Conservation (phyloP, 2,888 invertebrate species). For the Hoplodrina ambigua region DNA sequence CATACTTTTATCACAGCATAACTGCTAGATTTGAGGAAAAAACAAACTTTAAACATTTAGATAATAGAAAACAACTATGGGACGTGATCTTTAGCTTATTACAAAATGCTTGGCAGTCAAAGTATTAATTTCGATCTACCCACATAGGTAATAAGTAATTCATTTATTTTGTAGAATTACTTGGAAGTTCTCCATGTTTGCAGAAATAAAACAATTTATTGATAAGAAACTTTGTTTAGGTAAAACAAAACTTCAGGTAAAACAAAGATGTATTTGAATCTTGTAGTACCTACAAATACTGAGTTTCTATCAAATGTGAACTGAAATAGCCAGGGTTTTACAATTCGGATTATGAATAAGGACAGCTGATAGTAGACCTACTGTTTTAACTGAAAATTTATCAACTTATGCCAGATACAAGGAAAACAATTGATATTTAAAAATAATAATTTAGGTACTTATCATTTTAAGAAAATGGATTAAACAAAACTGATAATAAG, state of each 20-base stretch:
- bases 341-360: too few relatives aligned
- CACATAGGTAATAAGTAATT: background rate
- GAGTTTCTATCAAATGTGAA: background rate
- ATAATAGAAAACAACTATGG: too few relatives aligned
- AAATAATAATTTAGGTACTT: background rate
- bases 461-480: background rate
- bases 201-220: conserved; percentile 31
- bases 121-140: background rate
- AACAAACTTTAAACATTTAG: too few relatives aligned
- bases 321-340: background rate
- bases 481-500: conserved; percentile 9
- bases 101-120: too few relatives aligned
- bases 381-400: background rate
- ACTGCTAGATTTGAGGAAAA: too few relatives aligned
- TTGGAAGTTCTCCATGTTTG: conserved; percentile 21
- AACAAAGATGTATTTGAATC: background rate
- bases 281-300: background rate
- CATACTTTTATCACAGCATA: too few relatives aligned
- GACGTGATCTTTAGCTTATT: too few relatives aligned
- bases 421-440: conserved; percentile 6
- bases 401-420: background rate
- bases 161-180: conserved; percentile 20
- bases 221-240: conserved; percentile 33
- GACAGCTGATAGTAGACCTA: background rate
- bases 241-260: background rate